Evolutionary conservation across 2,797 vertebrate genomes (phyloP), one percentile per base, ranked within the genome.

Genomic region (Ctenopoma multispine): DNA sequence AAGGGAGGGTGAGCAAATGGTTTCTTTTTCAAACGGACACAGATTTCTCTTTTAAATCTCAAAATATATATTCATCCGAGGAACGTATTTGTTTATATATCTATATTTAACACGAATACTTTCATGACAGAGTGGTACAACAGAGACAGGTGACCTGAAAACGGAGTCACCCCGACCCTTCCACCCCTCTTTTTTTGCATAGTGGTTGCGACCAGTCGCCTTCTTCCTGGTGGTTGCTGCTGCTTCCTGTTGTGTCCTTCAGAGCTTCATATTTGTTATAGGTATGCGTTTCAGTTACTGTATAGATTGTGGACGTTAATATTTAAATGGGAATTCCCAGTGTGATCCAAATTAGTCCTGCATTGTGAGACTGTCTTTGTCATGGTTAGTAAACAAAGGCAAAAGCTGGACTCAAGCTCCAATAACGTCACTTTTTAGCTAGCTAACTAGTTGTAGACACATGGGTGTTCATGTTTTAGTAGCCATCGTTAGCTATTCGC

Each of bases 131-230:
- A 44, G 5, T 23, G 5, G 27, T 24, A 14, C n/a, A 7, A 12
- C 20, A 24, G 1, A 51, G 0, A 4, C 3, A 24, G 15, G 3
- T 46, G 0, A 47, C 23, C 12, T 3, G 18, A 63, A 47, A 41
- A 0, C 0, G 0, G 1, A 48, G 23, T 29, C 27, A 29, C 10
- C 10, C 11, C 1, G 12, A 38, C 41, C 15, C 1, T 4, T 6
- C 21, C 3, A 0, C 1, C n/a, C 69, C 17, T 23, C 1, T 29
- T 34, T 0, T 14, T 5, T n/a, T 9, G 3, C 0, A 38, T 70
- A 69, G 18, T 72, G 68, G 74, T 71, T 51, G 8, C 68, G 23
- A n/a, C 80, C 67, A 50, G 7, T 29, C 15, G 10, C 6, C 7
- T 56, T 17, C 4, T 11, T 0, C 5, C 12, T 15, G 14, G 23